Evolutionary conservation across 2,797 vertebrate genomes (phyloP).

Genomic region (Melanotaenia trifasciata): DNA sequence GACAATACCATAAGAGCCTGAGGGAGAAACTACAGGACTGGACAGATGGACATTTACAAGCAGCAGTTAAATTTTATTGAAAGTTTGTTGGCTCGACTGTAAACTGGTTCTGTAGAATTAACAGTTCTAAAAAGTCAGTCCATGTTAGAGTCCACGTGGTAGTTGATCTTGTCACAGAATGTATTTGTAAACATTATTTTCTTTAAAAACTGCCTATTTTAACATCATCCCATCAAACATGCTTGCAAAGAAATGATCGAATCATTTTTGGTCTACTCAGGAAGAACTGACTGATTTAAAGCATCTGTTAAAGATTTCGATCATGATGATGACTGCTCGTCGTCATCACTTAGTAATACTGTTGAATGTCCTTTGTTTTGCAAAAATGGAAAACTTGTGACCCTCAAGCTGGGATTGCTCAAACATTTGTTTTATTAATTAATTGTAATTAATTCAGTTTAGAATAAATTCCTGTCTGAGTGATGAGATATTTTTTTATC

Average conservation of each 20-base stretch:
- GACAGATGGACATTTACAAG: neutral
- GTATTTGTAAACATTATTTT: neutral
- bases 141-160: neutral
- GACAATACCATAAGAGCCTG: neutral
- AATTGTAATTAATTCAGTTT: neutral
- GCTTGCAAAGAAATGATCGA: conserved; percentile 15
- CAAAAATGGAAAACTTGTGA: conserved; percentile 3
- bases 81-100: neutral
- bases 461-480: conserved; percentile 12
- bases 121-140: neutral
- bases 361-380: conserved; percentile 3
- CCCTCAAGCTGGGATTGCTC: neutral
- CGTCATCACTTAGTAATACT: conserved; percentile 2
- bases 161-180: neutral
- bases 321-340: neutral
- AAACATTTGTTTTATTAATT: conserved; percentile 11
- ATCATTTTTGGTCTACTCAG: neutral
- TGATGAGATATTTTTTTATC: conserved; percentile 20
- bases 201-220: neutral
- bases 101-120: neutral
- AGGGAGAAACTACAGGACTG: neutral
- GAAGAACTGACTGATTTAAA: conserved; percentile 23
- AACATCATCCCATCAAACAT: neutral
- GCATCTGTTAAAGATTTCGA: conserved; percentile 34
- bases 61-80: neutral